Evolutionary conservation across 2,113 vertebrate species (phyloP).

Genomic region (Anser cygnoides): DNA sequence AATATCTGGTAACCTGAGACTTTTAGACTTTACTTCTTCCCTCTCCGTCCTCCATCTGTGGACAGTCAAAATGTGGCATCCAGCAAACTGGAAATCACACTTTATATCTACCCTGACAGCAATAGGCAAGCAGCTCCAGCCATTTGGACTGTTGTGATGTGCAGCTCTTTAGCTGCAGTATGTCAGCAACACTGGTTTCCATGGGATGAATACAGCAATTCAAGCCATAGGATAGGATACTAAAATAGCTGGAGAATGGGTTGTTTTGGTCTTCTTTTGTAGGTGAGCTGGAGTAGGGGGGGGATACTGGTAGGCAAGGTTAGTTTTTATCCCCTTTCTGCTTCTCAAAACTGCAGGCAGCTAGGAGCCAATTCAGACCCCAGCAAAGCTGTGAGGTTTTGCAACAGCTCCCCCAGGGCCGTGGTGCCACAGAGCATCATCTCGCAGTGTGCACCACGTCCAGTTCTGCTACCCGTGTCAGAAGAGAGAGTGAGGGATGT

Average conservation of each 20-base stretch:
- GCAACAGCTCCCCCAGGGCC: neutral
- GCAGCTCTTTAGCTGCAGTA: neutral
- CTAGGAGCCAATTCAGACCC: neutral
- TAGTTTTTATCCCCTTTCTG: neutral
- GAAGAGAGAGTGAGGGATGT: neutral
- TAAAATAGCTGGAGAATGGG: neutral
- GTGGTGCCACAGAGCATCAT: neutral
- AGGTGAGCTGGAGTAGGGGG: neutral
- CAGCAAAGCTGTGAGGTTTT: neutral
- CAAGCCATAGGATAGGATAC: neutral
- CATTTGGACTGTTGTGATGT: neutral
- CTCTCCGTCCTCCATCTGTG: slow-evolving; percentile 13
- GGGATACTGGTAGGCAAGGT: neutral
- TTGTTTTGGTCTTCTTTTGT: neutral
- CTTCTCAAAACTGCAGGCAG: neutral
- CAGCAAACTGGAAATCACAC: slow-evolving; percentile 53
- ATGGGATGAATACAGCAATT: neutral
- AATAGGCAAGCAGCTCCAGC: slow-evolving; percentile 8
- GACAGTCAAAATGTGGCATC: slow-evolving; percentile 23
- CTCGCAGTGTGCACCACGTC: accelerated
- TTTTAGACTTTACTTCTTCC: slow-evolving; percentile 8
- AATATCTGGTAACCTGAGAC: slow-evolving; percentile 25
- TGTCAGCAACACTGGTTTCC: slow-evolving; percentile 15
- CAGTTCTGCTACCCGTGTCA: neutral
- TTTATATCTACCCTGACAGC: slow-evolving; percentile 56